Percentiles rank a stretch among this genome's conserved stretches.
These are phyloP conservation scores for Piprites chloris DNA, from an alignment of 2,113 vertebrate species.

Conservation along the genomic window DNA sequence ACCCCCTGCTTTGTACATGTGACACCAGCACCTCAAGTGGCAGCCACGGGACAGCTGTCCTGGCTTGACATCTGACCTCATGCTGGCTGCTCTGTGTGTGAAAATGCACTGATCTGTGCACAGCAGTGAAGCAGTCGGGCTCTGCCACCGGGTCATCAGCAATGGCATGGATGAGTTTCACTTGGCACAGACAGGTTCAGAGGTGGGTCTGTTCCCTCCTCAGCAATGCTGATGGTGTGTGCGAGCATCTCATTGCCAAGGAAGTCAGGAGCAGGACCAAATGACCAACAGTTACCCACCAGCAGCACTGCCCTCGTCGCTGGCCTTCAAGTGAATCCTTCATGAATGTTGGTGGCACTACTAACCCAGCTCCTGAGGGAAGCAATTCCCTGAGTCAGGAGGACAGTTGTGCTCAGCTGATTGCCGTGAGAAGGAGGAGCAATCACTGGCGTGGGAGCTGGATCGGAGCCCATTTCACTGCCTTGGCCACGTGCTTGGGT, in stretches of 20 bases:
- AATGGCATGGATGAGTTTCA: background rate
- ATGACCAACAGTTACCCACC: background rate
- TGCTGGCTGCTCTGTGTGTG: background rate
- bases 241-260: background rate
- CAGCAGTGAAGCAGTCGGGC: background rate
- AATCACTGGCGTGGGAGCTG: background rate
- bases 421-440: background rate
- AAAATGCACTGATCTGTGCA: fast-evolving
- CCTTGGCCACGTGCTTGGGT: background rate
- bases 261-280: background rate
- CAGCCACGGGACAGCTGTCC: background rate
- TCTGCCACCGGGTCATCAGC: background rate
- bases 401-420: background rate
- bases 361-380: background rate
- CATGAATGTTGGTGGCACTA: background rate
- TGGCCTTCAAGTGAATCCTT: background rate
- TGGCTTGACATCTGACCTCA: background rate
- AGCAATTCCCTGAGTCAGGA: background rate
- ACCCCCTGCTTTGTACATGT: background rate
- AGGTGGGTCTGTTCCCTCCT: background rate
- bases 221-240: background rate
- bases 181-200: background rate
- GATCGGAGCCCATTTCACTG: background rate
- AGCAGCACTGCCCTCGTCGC: background rate
- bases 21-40: background rate